A percentile compares a stretch with the other conserved stretches of the same genome.
Evolutionary conservation across 2,888 invertebrate genomes (phyloP).

Genomic region (Cephalotes varians): DNA sequence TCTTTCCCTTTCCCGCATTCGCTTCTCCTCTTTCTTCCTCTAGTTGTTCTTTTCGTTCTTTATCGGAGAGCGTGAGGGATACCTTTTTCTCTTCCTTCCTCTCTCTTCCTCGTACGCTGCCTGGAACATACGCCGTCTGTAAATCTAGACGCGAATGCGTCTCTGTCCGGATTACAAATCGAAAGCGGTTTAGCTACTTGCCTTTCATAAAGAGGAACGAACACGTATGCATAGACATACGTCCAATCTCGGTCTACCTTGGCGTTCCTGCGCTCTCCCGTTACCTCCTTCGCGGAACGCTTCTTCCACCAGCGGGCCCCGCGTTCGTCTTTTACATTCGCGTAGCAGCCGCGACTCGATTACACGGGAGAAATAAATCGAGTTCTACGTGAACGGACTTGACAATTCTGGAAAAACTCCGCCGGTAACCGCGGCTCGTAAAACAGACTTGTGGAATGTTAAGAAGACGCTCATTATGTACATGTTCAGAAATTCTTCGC

Average conservation of each 20-base stretch:
- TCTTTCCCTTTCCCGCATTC: neutral
- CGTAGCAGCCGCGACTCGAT: constrained; percentile 70
- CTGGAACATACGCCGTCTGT: constrained; percentile 62
- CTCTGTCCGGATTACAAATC: constrained; percentile 81
- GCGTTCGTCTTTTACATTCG: constrained; percentile 67
- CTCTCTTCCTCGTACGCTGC: constrained; percentile 8
- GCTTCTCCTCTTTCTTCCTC: neutral
- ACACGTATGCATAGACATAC: constrained; percentile 69
- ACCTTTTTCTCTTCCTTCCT: constrained; percentile 9
- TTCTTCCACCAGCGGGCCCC: constrained; percentile 20
- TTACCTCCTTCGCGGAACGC: constrained; percentile 32
- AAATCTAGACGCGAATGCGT: constrained; percentile 78
- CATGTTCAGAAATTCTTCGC: constrained; percentile 23
- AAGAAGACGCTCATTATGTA: constrained; percentile 56
- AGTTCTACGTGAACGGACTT: constrained; percentile 79
- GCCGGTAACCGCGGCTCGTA: constrained; percentile 59
- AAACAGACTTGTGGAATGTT: constrained; percentile 65
- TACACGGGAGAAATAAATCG: constrained; percentile 81
- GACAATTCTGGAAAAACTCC: constrained; percentile 68
- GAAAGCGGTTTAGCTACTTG: constrained; percentile 80
- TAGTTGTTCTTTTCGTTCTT: constrained; percentile 26
- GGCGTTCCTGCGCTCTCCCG: constrained; percentile 47
- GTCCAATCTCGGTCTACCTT: constrained; percentile 60
- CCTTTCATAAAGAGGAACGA: constrained; percentile 77
- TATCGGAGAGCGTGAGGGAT: neutral